These are phyloP conservation scores for Phalacrocorax pelagicus DNA, from an alignment of 2,113 vertebrate species.

Conservation along the genomic window DNA sequence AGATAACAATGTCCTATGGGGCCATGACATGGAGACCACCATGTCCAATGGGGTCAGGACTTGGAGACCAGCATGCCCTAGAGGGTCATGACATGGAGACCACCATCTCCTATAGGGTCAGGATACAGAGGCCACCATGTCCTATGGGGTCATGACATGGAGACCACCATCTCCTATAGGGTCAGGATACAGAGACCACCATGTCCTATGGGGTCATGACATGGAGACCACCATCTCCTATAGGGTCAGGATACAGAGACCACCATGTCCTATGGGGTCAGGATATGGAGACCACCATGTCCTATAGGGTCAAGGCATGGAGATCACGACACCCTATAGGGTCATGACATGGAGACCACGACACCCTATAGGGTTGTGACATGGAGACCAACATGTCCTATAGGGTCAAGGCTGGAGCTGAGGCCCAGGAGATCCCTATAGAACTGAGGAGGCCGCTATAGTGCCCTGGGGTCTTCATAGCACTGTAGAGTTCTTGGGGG, in stretches of 20 bases:
- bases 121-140: no score
- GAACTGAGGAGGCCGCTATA: background rate
- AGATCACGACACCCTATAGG: accelerated
- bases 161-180: no score
- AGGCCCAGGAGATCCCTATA: background rate
- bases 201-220: no score
- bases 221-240: no score
- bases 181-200: no score
- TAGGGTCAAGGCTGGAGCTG: background rate
- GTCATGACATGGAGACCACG: background rate
- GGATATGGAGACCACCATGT: accelerated
- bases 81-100: background rate
- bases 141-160: background rate
- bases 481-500: background rate
- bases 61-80: background rate
- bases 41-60: no score
- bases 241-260: background rate
- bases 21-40: background rate
- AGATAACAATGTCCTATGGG: background rate
- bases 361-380: accelerated
- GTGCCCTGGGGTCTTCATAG: background rate
- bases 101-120: no score
- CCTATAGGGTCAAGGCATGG: background rate
- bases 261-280: no score
- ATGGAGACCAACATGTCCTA: accelerated